These are phyloP conservation scores for Fissipunctia ypsillon DNA, from an alignment of 2,888 invertebrate genomes.

Conservation along the genomic window DNA sequence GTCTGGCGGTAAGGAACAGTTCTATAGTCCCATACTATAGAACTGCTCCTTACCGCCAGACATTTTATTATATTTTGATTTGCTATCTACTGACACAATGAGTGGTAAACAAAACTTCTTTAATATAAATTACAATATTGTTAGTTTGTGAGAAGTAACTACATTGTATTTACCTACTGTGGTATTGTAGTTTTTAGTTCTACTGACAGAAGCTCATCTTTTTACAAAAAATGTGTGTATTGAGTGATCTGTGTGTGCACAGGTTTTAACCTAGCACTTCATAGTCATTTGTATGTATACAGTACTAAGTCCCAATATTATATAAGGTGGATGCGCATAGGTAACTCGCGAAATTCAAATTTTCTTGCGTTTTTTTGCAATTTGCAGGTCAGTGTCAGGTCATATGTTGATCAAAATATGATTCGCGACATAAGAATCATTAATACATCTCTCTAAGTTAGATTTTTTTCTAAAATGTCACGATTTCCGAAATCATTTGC, in stretches of 20 bases:
- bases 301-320: neutral
- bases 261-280: constrained; percentile 4
- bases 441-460: too few species aligned
- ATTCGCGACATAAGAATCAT: too few species aligned
- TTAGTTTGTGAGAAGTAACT: constrained; percentile 24
- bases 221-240: constrained; percentile 19
- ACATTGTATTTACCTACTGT: constrained; percentile 1
- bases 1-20: too few species aligned
- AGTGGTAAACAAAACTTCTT: neutral
- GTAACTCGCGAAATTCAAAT: too few species aligned
- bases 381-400: too few species aligned
- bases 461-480: too few species aligned
- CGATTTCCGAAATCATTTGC: too few species aligned
- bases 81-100: neutral
- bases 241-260: neutral
- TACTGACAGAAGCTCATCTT: constrained; percentile 33
- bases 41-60: neutral
- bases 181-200: constrained; percentile 25
- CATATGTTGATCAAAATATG: too few species aligned
- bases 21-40: too few species aligned
- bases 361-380: too few species aligned
- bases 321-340: neutral
- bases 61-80: neutral
- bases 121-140: neutral
- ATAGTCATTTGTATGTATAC: constrained; percentile 4